phyloP scores from a whole-genome alignment of 37 sponge, comb jelly and placozoan genomes.

The Corticium candelabrum region DNA sequence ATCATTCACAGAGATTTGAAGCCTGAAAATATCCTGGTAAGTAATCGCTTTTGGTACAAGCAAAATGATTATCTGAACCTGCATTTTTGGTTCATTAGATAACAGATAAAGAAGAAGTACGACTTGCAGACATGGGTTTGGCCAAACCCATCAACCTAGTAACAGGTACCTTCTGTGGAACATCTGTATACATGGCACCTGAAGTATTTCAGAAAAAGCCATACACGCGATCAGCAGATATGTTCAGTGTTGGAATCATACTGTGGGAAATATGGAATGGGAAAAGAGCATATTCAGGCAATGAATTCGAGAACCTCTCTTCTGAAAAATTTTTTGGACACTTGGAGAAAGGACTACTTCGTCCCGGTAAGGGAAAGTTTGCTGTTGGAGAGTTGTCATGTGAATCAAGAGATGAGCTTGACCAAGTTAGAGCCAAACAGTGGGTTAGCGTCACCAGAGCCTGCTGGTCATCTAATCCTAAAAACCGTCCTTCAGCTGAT shows the following conservation, averaged over 20 bases:
- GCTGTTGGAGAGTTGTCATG: no score
- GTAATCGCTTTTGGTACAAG: constrained; percentile 25
- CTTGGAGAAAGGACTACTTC: no score
- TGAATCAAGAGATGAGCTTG: no score
- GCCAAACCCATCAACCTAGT: background rate
- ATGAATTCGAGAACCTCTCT: no score
- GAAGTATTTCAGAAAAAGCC: background rate
- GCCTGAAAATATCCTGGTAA: constrained; percentile 81
- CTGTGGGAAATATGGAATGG: background rate
- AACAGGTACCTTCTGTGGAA: background rate
- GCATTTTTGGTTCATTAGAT: background rate
- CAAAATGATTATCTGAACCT: background rate
- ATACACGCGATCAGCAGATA: background rate
- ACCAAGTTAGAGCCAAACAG: no score
- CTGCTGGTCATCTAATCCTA: no score
- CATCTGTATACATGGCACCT: background rate
- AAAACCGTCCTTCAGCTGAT: no score
- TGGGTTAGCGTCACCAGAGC: no score
- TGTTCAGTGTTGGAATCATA: background rate
- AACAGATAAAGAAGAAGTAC: background rate
- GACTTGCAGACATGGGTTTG: background rate
- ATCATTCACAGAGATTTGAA: constrained; percentile 87
- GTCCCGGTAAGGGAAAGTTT: no score
- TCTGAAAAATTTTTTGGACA: no score
- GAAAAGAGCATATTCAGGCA: no score